Evolutionary conservation across 2,888 invertebrate species (phyloP).

Genomic region (Lycia hirtaria): DNA sequence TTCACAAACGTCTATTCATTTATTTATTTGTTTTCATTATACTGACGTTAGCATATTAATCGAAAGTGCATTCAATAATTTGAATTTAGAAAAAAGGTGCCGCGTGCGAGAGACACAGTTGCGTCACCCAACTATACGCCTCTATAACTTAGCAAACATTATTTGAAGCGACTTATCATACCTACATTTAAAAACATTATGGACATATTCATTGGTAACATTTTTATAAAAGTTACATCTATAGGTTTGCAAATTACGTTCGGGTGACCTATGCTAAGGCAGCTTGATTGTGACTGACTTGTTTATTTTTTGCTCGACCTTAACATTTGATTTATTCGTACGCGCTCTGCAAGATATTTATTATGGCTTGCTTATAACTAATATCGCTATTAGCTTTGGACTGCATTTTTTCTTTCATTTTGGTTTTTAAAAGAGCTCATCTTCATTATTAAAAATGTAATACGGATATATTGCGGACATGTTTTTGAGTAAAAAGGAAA

Average conservation of each 20-base stretch:
- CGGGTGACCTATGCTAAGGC: constrained; percentile 23
- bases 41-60: no score
- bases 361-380: constrained; percentile 35
- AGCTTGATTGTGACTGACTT: constrained; percentile 27
- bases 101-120: no score
- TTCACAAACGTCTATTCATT: no score
- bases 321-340: constrained; percentile 55
- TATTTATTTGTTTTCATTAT: no score
- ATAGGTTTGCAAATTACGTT: constrained; percentile 20
- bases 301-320: constrained; percentile 65
- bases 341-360: constrained; percentile 32
- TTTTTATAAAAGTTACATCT: not conserved
- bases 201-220: constrained; percentile 7
- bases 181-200: constrained; percentile 8
- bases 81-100: no score
- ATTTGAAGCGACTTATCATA: constrained; percentile 6
- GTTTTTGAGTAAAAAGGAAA: constrained; percentile 63
- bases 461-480: constrained; percentile 34
- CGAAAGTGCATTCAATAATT: no score
- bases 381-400: constrained; percentile 21
- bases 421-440: constrained; percentile 15
- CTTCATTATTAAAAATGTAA: constrained; percentile 34
- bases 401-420: constrained; percentile 30
- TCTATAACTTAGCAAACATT: constrained; percentile 18
- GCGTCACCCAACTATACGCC: no score